Percentiles rank a stretch among this genome's conserved stretches.
These are phyloP conservation scores for Sepioteuthis lessoniana DNA, from an alignment of 2,888 invertebrate species.

Conservation along the genomic window DNA sequence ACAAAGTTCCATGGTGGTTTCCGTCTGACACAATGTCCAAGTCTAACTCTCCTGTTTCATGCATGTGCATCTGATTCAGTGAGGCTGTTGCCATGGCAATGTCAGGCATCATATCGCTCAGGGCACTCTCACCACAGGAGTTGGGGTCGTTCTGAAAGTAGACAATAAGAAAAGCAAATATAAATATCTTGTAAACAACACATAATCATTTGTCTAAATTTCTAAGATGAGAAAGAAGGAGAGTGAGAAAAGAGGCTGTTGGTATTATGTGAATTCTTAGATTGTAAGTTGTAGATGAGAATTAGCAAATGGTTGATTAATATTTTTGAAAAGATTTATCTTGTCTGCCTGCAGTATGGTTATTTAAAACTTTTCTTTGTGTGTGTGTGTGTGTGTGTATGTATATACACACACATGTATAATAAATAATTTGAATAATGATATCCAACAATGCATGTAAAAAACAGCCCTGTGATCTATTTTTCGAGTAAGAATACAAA, in stretches of 20 bases:
- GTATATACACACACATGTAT: no score
- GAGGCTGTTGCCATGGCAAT: conserved; percentile 86
- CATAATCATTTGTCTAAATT: background rate
- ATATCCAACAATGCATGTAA: no score
- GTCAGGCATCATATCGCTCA: conserved; percentile 91
- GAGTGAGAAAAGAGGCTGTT: no score
- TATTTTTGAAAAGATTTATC: no score
- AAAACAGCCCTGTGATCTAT: no score
- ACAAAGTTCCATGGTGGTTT: conserved; percentile 69
- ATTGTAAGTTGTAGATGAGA: background rate
- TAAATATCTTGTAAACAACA: background rate
- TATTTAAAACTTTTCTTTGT: no score
- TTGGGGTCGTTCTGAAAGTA: conserved; percentile 76
- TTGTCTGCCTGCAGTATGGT: no score
- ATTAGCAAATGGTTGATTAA: no score
- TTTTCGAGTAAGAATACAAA: no score
- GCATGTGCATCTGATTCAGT: conserved; percentile 79
- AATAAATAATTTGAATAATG: no score
- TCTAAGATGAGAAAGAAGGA: background rate
- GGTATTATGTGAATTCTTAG: no score
- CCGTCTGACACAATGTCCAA: conserved; percentile 85
- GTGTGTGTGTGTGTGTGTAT: no score
- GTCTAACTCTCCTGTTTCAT: conserved; percentile 79
- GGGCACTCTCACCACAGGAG: conserved; percentile 82
- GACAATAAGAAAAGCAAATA: conserved; percentile 15